Conservation (phyloP, 2,888 invertebrate genomes). For the Erebia aethiops region DNA sequence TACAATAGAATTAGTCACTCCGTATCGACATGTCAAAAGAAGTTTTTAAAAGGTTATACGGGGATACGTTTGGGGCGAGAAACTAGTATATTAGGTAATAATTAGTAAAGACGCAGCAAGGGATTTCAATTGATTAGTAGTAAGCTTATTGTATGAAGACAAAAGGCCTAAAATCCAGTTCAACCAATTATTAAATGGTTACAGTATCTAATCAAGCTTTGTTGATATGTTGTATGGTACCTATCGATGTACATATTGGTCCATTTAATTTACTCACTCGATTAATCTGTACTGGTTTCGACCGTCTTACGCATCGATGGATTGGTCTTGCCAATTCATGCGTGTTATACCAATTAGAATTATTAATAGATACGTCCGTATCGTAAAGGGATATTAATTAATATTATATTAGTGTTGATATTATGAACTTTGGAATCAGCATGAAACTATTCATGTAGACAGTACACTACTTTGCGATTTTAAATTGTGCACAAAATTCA, state of each 20-base stretch:
- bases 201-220: not conserved
- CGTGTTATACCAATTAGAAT: slow-evolving; percentile 12
- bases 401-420: not conserved
- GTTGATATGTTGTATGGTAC: not conserved
- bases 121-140: not conserved
- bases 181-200: not conserved
- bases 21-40: no score
- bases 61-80: no score
- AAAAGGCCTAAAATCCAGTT: not conserved
- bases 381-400: not conserved
- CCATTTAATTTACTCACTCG: slow-evolving; percentile 19
- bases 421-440: not conserved
- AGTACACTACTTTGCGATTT: no score
- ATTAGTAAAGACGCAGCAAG: not conserved
- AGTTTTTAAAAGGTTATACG: no score
- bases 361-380: not conserved
- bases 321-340: slow-evolving; percentile 8
- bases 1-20: no score
- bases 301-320: slow-evolving; percentile 13
- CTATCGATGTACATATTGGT: not conserved
- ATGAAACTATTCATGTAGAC: not conserved
- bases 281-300: slow-evolving; percentile 18
- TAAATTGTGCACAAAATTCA: no score
- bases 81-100: not conserved
- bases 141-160: not conserved